These are phyloP conservation scores for Aphelinus certus DNA, from an alignment of 1,140 invertebrate species.

Conservation along the genomic window DNA sequence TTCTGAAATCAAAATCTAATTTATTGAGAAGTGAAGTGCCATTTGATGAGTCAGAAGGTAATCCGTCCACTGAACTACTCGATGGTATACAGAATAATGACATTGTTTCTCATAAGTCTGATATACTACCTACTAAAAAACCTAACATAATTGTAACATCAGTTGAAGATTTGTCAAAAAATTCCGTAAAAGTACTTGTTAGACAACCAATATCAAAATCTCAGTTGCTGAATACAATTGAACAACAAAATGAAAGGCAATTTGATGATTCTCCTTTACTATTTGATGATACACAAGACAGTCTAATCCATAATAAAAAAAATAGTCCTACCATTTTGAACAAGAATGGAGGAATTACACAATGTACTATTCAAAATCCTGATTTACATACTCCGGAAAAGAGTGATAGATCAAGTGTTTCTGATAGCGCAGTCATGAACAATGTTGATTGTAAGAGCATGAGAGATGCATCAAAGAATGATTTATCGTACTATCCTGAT, in stretches of 20 bases:
- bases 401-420: not conserved
- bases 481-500: constrained; percentile 26
- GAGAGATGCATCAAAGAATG: not conserved
- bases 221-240: not conserved
- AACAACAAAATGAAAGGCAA: not conserved
- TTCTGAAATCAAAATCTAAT: too few species aligned
- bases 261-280: constrained; percentile 25
- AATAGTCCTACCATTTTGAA: not conserved
- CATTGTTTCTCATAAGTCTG: too few species aligned
- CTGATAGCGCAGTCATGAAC: not conserved
- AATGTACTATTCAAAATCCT: not conserved
- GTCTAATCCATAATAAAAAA: not conserved
- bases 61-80: too few species aligned
- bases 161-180: too few species aligned
- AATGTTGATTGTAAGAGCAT: too few species aligned
- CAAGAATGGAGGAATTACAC: not conserved
- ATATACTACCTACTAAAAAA: too few species aligned
- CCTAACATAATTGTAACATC: too few species aligned
- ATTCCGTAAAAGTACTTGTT: not conserved
- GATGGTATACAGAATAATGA: too few species aligned
- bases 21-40: too few species aligned
- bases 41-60: too few species aligned
- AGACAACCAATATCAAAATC: not conserved
- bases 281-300: constrained; percentile 16
- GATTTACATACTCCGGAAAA: not conserved